Evolutionary conservation across 2,797 vertebrate genomes (phyloP), one percentile per base, ranked within the genome.

Genomic region (Crypturellus tataupa): DNA sequence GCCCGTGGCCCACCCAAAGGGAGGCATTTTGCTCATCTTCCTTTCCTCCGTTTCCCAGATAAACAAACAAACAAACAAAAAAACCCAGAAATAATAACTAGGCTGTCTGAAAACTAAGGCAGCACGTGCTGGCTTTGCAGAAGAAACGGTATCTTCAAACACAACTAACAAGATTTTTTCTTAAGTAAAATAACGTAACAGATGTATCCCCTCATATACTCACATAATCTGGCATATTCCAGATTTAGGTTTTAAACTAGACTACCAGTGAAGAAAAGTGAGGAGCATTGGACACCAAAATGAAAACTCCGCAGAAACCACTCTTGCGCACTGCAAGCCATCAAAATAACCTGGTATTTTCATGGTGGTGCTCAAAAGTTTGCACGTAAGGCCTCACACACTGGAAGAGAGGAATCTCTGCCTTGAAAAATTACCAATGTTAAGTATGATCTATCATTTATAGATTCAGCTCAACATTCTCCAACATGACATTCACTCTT

Each of bases 231-330:
- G 37, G 31, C 37, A 53, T 16, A 78, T 31, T 92, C 76, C 72
- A 58, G 44, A 65, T 35, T 44, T 4, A 23, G 44, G 51, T 42
- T 71, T 78, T 24, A 37, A 85, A 51, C 56, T 47, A 83, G 14
- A 53, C 7, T 14, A 18, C 27, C 67, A 65, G 15, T 44, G 18
- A 70, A 72, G 65, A 55, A 78, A 72, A 80, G 10, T 1, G 5
- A 70, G 15, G 24, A 47, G 47, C 1, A 1, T 4, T 2, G 9
- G 31, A 35, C 64, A 73, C 55, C 0, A 0, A 72, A 87, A 80
- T 21, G 37, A 53, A 83, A 71, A 80, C 35, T 55, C 37, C 58
- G 33, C 5, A 49, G 53, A 64, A 80, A n/a, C 3, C 12, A 35
- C 39, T 31, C 53, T 15, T 40, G 33, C 19, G 39, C 10, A n/a